Evolutionary conservation across 2,113 vertebrate genomes (phyloP).

Genomic region (Burhinus bistriatus): DNA sequence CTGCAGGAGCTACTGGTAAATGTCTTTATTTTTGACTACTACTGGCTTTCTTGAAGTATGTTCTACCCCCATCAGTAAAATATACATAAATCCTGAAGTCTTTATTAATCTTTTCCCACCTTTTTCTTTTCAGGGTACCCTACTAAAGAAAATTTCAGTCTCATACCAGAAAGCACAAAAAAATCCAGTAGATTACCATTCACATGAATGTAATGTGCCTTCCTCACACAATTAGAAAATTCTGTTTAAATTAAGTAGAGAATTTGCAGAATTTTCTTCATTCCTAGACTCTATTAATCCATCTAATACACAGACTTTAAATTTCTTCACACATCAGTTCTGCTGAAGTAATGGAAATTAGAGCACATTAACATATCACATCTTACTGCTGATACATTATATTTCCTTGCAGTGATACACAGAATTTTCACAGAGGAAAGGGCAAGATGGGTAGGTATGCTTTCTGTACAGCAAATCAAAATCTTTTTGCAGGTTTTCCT

Average conservation of each 20-base stretch:
- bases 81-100: not conserved
- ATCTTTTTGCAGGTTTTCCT: not conserved
- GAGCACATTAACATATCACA: constrained; percentile 38
- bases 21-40: not conserved
- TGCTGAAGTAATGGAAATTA: constrained; percentile 69
- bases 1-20: not conserved
- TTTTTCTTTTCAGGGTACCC: not conserved
- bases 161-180: not conserved
- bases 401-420: not conserved
- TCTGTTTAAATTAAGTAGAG: no score
- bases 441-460: not conserved
- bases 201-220: not conserved
- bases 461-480: not conserved
- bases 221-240: no score
- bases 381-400: constrained; percentile 44
- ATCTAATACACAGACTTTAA: constrained; percentile 48
- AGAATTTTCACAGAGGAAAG: not conserved
- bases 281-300: constrained; percentile 52
- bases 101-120: not conserved
- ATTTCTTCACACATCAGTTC: constrained; percentile 65
- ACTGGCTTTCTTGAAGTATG: not conserved
- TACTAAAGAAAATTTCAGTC: not conserved
- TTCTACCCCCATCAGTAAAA: not conserved
- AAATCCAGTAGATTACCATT: not conserved
- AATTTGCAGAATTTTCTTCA: no score